Conservation (phyloP, 2,888 invertebrate genomes). For the Eulithis prunata region DNA sequence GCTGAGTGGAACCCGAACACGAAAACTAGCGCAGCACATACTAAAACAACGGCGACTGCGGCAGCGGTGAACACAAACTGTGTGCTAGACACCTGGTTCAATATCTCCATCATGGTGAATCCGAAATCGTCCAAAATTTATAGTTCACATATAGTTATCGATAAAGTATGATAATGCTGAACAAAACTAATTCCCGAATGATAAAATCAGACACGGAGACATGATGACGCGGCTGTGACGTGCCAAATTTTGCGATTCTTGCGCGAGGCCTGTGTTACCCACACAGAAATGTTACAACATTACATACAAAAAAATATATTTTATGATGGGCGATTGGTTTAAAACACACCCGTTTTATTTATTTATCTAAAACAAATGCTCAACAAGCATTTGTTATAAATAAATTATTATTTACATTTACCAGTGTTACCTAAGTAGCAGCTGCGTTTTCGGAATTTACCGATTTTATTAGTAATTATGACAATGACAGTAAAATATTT, state of each 20-base stretch:
- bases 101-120: conserved; percentile 83
- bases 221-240: conserved; percentile 89
- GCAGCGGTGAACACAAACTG: conserved; percentile 84
- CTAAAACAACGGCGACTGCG: conserved; percentile 86
- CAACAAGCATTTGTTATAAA: too few species aligned
- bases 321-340: too few species aligned
- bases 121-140: conserved; percentile 62
- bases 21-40: conserved; percentile 90
- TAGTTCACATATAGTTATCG: conserved; percentile 77
- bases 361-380: too few species aligned
- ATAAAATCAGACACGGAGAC: conserved; percentile 84
- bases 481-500: too few species aligned
- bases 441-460: too few species aligned
- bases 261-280: conserved; percentile 48
- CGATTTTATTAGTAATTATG: too few species aligned
- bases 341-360: too few species aligned
- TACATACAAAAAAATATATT: too few species aligned
- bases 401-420: too few species aligned
- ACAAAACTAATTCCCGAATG: conserved; percentile 79
- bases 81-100: conserved; percentile 83
- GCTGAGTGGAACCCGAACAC: conserved; percentile 91
- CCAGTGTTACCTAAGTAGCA: too few species aligned
- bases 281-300: too few species aligned
- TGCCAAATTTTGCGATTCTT: conserved; percentile 79
- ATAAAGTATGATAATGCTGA: conserved; percentile 78